A percentile compares a stretch with the other conserved stretches of the same genome.
Conservation (phyloP, 2,113 vertebrate genomes). For the Gambusia holbrooki region DNA sequence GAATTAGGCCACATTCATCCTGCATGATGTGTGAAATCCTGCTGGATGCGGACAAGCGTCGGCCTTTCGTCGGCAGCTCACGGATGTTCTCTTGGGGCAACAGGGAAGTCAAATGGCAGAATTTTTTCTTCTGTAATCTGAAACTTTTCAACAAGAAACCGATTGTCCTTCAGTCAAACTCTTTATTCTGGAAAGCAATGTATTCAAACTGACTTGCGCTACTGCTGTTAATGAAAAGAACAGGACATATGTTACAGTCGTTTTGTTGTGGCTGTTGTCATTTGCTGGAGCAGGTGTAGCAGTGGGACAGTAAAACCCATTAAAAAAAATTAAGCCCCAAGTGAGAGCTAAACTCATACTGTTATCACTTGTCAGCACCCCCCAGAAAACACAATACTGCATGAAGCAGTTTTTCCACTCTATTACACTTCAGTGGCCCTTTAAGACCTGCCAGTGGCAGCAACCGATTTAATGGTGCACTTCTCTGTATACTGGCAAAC, state of each 20-base stretch:
- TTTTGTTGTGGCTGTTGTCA: constrained; percentile 20
- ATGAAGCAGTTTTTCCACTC: constrained; percentile 55
- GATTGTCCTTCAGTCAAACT: background rate
- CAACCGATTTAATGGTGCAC: constrained; percentile 20
- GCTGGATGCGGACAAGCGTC: background rate
- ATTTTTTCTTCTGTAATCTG: background rate
- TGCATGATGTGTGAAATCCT: constrained; percentile 23
- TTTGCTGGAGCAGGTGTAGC: constrained; percentile 43
- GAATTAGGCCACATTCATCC: background rate
- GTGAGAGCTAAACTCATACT: constrained; percentile 39
- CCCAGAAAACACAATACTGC: constrained; percentile 22
- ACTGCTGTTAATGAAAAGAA: background rate
- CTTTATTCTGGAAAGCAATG: background rate
- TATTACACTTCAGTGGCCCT: constrained; percentile 37
- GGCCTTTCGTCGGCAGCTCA: background rate
- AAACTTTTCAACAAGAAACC: constrained; percentile 12
- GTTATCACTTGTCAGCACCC: constrained; percentile 46
- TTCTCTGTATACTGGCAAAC: constrained; percentile 30
- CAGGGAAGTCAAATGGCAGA: constrained; percentile 13
- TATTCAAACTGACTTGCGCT: background rate
- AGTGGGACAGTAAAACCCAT: constrained; percentile 13
- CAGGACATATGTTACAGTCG: constrained; percentile 51
- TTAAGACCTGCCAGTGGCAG: constrained; percentile 36
- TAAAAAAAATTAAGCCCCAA: constrained; percentile 19
- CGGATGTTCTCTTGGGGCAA: background rate